Base-by-base conservation (phyloP, 2,888 invertebrate genomes). In the Schizotus pectinicornis region DNA sequence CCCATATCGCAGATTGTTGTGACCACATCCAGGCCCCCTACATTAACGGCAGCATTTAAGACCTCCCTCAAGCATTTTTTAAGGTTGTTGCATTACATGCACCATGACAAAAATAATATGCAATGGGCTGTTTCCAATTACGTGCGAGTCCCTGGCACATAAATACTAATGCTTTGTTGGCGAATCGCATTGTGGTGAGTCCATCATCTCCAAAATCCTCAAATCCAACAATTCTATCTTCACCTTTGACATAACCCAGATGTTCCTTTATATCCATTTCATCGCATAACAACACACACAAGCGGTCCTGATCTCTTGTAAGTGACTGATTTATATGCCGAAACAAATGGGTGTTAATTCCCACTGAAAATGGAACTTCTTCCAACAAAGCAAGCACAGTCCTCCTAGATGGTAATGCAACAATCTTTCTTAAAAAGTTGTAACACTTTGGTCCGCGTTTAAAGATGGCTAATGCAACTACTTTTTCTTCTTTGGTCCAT, bases 111-210 rank as follows among this genome's bases (percentile, higher is more conserved):
- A 65, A 65, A 58, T 65, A 67, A 43, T 59, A 65, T 0, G 65
- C 62, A 2, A 67, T 55, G 11, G 67, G 62, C 43, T 67, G 64
- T 38, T 67, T 68, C 59, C 67, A 67, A 7, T 42, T 43, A 0
- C 22, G 22, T n/a, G n/a, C n/a, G n/a, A n/a, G n/a, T n/a, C 13
- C 57, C 46, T 8, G 34, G 35, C 50, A 38, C 61, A 60, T 60
- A 37, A 60, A 58, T 3, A 59, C 42, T 14, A 59, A 31, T 8
- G 57, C 61, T 35, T 53, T 37, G 36, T 57, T 56, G 6, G 56
- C 56, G 3, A 41, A 6, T 13, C 3, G 30, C 6, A 11, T 37
- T 8, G 22, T 38, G 6, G 14, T 56, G 39, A 7, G 5, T 5
- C 2, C 9, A 7, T 45, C 38, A 31, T 6, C 13, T 14, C 50